These are phyloP conservation scores for Silurus glanis DNA, from an alignment of 2,113 vertebrate genomes.

Conservation along the genomic window DNA sequence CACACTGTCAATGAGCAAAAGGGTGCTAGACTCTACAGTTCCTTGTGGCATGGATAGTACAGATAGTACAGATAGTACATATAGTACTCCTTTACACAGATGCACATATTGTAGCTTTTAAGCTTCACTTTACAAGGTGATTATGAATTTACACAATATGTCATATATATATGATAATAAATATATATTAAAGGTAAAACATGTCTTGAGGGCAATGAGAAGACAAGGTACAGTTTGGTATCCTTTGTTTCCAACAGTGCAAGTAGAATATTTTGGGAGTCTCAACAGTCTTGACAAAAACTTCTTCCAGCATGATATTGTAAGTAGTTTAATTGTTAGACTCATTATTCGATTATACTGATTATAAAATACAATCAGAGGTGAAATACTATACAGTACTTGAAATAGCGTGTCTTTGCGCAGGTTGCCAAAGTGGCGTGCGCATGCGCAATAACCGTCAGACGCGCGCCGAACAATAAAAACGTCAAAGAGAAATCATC, in stretches of 20 bases:
- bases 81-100: neutral
- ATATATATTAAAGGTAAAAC: neutral
- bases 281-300: neutral
- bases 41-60: neutral
- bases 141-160: neutral
- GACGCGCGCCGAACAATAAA: neutral
- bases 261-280: neutral
- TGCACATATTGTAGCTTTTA: neutral
- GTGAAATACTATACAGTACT: no score
- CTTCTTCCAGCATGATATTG: neutral
- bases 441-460: constrained; percentile 2
- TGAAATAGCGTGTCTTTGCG: neutral
- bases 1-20: neutral
- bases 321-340: neutral
- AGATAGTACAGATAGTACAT: no score
- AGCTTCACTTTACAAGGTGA: neutral
- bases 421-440: neutral
- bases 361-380: neutral
- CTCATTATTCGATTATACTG: neutral
- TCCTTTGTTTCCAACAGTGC: neutral
- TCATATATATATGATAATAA: neutral
- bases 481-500: neutral
- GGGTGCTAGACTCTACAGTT: neutral
- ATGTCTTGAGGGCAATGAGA: neutral
- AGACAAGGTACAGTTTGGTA: neutral